phyloP scores from a whole-genome alignment of 2,888 invertebrate species.

The Noctua comes region DNA sequence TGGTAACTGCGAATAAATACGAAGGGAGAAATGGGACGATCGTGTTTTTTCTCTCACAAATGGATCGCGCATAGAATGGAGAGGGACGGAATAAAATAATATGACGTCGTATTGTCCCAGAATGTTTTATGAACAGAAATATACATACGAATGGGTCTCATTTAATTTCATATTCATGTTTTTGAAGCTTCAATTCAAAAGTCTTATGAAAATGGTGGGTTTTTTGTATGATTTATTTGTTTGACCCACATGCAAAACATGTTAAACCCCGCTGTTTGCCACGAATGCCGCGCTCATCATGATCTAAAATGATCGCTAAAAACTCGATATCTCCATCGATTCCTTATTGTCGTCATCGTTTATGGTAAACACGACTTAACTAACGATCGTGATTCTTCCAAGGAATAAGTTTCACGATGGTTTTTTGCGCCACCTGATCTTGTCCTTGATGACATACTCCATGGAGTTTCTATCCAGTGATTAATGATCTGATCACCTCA shows the following conservation, averaged over 20 bases:
- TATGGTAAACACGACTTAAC: not conserved
- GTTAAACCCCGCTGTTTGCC: not conserved
- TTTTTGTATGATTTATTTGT: constrained; percentile 13
- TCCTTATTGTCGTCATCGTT: not conserved
- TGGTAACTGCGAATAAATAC: constrained; percentile 72
- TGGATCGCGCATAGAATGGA: constrained; percentile 52
- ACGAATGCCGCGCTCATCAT: not conserved
- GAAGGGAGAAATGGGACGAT: constrained; percentile 54
- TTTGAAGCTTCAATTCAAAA: constrained; percentile 49
- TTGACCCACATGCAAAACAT: not conserved
- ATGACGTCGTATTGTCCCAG: constrained; percentile 64
- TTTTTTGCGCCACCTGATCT: not conserved
- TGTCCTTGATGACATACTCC: not conserved
- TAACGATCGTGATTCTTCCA: not conserved
- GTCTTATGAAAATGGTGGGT: constrained; percentile 27
- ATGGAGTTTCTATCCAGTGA: not conserved
- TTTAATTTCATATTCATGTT: constrained; percentile 62
- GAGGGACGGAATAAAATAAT: constrained; percentile 66
- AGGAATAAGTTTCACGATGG: not conserved
- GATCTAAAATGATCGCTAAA: not conserved
- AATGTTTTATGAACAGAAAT: constrained; percentile 58
- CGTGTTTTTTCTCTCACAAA: constrained; percentile 65
- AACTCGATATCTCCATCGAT: not conserved
- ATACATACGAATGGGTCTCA: constrained; percentile 50
- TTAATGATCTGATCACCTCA: not conserved